These are phyloP conservation scores for Myotis planiceps DNA, from an alignment of 2,797 vertebrate genomes.

Conservation along the genomic window DNA sequence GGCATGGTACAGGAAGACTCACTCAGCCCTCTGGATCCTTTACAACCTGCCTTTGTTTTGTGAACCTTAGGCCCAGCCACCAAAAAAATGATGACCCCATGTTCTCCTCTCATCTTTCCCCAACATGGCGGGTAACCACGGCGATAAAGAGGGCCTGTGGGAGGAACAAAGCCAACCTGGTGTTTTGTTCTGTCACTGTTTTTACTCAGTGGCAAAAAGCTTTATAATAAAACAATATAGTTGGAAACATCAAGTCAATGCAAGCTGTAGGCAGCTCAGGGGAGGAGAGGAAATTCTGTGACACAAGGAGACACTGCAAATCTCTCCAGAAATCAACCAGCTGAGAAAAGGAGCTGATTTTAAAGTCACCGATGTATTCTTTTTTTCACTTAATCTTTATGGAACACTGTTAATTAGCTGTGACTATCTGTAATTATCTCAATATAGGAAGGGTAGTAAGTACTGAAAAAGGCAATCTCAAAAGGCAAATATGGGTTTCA, in stretches of 20 bases:
- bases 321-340: neutral
- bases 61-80: constrained; percentile 3
- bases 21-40: neutral
- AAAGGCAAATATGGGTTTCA: constrained; percentile 41
- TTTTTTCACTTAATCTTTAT: constrained; percentile 57
- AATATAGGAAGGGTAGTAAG: constrained; percentile 52
- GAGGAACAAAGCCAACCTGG: constrained; percentile 67
- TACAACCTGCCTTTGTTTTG: neutral
- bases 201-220: constrained; percentile 74
- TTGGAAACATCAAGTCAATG: constrained; percentile 64
- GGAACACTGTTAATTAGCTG: constrained; percentile 50
- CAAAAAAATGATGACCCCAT: constrained; percentile 41
- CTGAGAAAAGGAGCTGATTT: constrained; percentile 46
- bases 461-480: constrained; percentile 55
- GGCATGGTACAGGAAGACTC: neutral
- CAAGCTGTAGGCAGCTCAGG: neutral
- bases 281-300: neutral
- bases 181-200: constrained; percentile 63
- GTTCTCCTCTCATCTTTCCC: constrained; percentile 76
- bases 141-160: constrained; percentile 70
- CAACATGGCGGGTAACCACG: constrained; percentile 60
- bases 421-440: constrained; percentile 70
- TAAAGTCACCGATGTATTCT: constrained; percentile 54
- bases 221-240: constrained; percentile 64
- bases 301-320: neutral